Base-by-base conservation (phyloP, 2,113 vertebrate genomes). In the Dromaius novaehollandiae region DNA sequence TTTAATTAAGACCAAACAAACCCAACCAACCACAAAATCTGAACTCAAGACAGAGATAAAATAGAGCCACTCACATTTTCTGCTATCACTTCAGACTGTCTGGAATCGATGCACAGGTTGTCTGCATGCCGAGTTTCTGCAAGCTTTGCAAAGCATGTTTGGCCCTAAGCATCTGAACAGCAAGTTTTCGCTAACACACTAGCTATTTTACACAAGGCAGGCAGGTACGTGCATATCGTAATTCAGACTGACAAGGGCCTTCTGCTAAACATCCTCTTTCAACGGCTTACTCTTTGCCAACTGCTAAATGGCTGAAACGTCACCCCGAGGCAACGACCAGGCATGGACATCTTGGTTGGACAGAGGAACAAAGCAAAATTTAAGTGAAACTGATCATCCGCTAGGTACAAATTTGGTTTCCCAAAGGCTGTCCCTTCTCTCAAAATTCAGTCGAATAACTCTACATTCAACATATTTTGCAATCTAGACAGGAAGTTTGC, bases 1-100 rank as follows among this genome's bases (percentile, higher is more conserved):
- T 81, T 75, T 92, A 92, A 95, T 93, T 92, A 94, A 92, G 81
- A 71, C 51, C 24, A 84, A 93, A 78, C 75, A 84, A 90, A 77
- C 14, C 28, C 28, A 70, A 80, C 48, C 71, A 74, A 92, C 86
- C 92, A 69, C 48, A 77, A 95, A 90, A 90, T 77, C 53, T 92
- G 44, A 89, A 88, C 38, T 40, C 30, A 70, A 66, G 82, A 80
- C 79, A 88, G 28, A 94, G 85, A 92, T 65, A 86, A 92, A 95
- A 93, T 53, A 25, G 86, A 53, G 32, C 17, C 0, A 80, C 86
- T 88, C 92, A 34, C 55, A 85, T 91, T 89, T 96, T 79, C 44
- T 76, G 53, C 51, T 76, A 34, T 60, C 86, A 89, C 65, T 82
- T 89, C 51, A 83, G 73, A 30, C 53, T 69, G 7, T 24, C 48